Evolutionary conservation across 2,888 invertebrate genomes (phyloP), one percentile per base, ranked within the genome.

Genomic region (Rhaphigaster nebulosa): DNA sequence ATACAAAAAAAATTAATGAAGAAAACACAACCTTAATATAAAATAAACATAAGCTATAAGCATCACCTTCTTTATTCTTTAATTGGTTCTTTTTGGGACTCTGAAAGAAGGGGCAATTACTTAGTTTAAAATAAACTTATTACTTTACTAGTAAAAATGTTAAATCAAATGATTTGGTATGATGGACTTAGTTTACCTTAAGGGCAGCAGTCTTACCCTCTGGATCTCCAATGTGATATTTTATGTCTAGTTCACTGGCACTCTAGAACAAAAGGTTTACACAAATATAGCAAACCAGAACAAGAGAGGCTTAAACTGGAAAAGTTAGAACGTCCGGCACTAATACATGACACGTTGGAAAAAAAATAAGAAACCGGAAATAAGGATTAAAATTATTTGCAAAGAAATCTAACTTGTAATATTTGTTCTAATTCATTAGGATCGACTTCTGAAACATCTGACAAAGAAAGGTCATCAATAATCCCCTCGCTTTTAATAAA

Each of bases 391-490:
- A 84, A 84, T 84, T 84, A 34, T 29, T 34, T 45, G 38, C 70
- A 38, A 76, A 76, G 18, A 76, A 76, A 38, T 76, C 91, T 90
- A 87, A 91, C 91, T 87, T 90, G 87, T 54, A 91, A 50, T 50
- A 91, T 91, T 89, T 88, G 87, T 65, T 89, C 90, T 84, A 91
- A 52, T 70, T 91, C 91, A n/a, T 90, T 90, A 70, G 91, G 89
- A 87, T 91, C 89, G 10, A 91, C 90, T 34, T 91, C 91, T 29
- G 91, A 91, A 34, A 91, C 87, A 56, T 90, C 90, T 29, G 91
- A 91, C 10, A 91, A 41, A 70, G 87, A 87, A 38, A 89, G 50
- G 23, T 90, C 80, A 70, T 50, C 91, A 41, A 90, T 52, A 65
- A 89, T 87, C 34, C 56, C 56, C 38, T 50, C 34, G 6, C 26